These are phyloP conservation scores for Cromileptes altivelis DNA, from an alignment of 2,113 vertebrate genomes.

Conservation along the genomic window DNA sequence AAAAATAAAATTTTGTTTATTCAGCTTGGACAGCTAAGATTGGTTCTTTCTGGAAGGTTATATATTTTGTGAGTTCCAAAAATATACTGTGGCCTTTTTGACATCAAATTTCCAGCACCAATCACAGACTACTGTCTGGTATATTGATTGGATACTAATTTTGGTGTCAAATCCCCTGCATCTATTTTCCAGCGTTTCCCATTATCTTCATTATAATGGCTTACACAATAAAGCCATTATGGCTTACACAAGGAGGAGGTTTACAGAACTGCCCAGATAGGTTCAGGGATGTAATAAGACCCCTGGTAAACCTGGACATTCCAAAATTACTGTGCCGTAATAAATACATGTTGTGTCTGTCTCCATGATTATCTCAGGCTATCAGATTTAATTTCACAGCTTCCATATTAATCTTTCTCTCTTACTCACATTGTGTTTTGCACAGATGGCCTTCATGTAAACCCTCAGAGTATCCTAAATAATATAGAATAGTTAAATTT, in stretches of 20 bases:
- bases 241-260: neutral
- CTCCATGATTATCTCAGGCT: constrained; percentile 3
- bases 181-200: neutral
- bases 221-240: neutral
- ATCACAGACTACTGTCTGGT: neutral
- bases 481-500: neutral
- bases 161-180: neutral
- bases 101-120: neutral
- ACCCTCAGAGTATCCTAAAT: neutral
- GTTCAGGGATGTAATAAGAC: constrained; percentile 6
- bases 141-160: constrained; percentile 28
- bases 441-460: neutral
- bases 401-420: constrained; percentile 1
- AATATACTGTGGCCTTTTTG: neutral
- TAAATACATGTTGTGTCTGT: constrained; percentile 12
- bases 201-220: constrained; percentile 7
- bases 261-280: neutral
- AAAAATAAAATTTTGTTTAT: neutral
- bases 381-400: constrained; percentile 7
- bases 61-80: neutral
- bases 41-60: neutral
- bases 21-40: too few relatives aligned
- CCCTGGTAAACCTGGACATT: neutral
- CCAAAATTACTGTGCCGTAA: constrained; percentile 8
- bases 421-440: neutral